Percentiles rank a stretch among this genome's conserved stretches.
These are phyloP conservation scores for Psophia crepitans DNA, from an alignment of 2,113 vertebrate genomes.

Conservation along the genomic window DNA sequence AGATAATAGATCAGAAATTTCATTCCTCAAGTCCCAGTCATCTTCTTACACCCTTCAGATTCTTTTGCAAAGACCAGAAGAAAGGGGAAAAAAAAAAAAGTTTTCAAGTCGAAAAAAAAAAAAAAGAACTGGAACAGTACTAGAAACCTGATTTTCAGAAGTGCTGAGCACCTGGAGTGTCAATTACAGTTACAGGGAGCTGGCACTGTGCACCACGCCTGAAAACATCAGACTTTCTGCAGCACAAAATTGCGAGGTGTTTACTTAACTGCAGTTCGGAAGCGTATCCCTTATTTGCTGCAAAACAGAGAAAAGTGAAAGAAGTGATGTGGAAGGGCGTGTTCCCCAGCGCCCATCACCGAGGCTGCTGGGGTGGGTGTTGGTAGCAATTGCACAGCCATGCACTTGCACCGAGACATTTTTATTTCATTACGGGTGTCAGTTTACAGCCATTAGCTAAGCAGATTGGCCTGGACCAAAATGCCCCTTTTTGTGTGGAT, in stretches of 20 bases:
- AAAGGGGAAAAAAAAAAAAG: neutral
- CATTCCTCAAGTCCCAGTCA: neutral
- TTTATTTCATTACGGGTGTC: slow-evolving; percentile 86
- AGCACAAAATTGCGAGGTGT: neutral
- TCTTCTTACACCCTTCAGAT: neutral
- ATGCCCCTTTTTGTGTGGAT: slow-evolving; percentile 51
- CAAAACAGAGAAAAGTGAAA: neutral
- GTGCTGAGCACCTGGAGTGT: slow-evolving; percentile 3
- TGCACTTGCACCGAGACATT: slow-evolving; percentile 74
- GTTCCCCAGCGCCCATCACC: slow-evolving; percentile 34
- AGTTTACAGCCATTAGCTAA: slow-evolving; percentile 83
- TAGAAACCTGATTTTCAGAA: slow-evolving; percentile 21
- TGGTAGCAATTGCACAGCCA: slow-evolving; percentile 70
- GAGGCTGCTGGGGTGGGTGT: slow-evolving; percentile 38
- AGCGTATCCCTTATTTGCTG: neutral
- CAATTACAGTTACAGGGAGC: neutral
- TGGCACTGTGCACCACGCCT: neutral
- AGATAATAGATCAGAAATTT: neutral
- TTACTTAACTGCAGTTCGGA: neutral
- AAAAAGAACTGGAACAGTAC: neutral
- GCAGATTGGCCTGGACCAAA: slow-evolving; percentile 75
- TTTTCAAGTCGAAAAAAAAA: neutral
- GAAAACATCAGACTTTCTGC: neutral
- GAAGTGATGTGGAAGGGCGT: slow-evolving; percentile 12
- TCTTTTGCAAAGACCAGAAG: neutral